Evolutionary conservation across 2,888 invertebrate species (phyloP).

Genomic region (Macrophya alboannulata): DNA sequence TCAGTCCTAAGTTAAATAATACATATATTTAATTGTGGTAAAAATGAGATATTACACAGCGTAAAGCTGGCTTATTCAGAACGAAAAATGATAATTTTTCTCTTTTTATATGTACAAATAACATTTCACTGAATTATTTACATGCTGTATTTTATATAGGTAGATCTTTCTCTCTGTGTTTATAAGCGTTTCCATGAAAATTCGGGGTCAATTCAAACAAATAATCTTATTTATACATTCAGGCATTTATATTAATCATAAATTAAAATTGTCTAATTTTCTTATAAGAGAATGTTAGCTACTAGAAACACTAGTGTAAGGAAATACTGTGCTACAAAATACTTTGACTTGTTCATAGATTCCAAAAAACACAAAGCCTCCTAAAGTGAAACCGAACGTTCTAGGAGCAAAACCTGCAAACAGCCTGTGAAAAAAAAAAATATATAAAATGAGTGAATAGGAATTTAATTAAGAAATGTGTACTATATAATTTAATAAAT

Average conservation of each 20-base stretch:
- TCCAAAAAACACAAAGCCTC: constrained; percentile 98
- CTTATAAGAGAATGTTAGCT: constrained; percentile 39
- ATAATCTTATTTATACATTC: not conserved
- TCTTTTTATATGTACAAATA: not conserved
- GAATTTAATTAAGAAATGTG: not conserved
- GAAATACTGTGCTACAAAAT: constrained; percentile 66
- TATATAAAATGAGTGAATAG: constrained; percentile 55
- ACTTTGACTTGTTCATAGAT: constrained; percentile 89
- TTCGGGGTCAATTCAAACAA: not conserved
- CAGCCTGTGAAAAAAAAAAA: constrained; percentile 83
- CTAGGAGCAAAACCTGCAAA: constrained; percentile 95
- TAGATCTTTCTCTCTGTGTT: not conserved
- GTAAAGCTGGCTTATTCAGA: not conserved
- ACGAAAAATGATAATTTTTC: not conserved
- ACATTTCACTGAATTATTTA: not conserved
- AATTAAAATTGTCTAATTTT: constrained; percentile 3
- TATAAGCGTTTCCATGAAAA: not conserved
- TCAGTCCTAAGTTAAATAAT: not conserved
- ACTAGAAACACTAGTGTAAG: constrained; percentile 54
- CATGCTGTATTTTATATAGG: not conserved
- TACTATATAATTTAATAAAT: constrained; percentile 32
- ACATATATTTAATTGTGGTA: not conserved
- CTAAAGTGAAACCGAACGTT: constrained; percentile 93
- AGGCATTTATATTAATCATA: not conserved
- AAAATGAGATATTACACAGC: not conserved